Evolutionary conservation across 2,113 vertebrate genomes (phyloP), one percentile per base, ranked within the genome.

Genomic region (Ginglymostoma cirratum): DNA sequence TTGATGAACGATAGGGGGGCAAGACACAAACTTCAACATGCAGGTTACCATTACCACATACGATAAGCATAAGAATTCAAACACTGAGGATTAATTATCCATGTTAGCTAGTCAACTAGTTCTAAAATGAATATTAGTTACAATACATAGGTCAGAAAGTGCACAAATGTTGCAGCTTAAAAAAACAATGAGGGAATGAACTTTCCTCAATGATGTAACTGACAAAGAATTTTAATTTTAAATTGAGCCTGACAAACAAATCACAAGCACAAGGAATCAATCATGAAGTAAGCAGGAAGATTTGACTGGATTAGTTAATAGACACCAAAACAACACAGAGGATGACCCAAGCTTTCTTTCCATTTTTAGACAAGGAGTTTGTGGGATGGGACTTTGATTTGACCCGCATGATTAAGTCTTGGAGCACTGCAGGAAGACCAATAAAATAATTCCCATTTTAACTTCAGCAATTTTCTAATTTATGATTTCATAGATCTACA

Each of bases 21-120:
- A 98, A 98, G 98, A 98, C 98, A 98, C 97, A 98, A 97, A 98
- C 98, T 98, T 98, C 97, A 98, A 98, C 98, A 98, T 98, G 98
- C 98, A 98, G 97, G 98, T 98, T 98, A 98, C 98, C 97, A 98
- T 98, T 98, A 98, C 97, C 98, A 98, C 96, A 97, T 97, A 98
- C 97, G 97, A 97, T 97, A 97, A 98, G 97, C 97, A 97, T 97
- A 70, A 78, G 96, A 98, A 97, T 98, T 97, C 96, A 97, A 98
- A 98, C 97, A 97, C 97, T 98, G 98, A 97, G 96, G 97, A 97
- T 97, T 98, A 98, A 97, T 97, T 97, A 97, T 97, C 48, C 97
- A 97, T 95, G 97, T 96, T 97, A 98, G 98, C 97, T 98, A 96
- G 96, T 97, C 97, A 98, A 94, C 19, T 15, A 27, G 94, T 96